Evolutionary conservation across 2,888 invertebrate genomes (phyloP), one percentile per base, ranked within the genome.

Genomic region (Conomelus anceps): DNA sequence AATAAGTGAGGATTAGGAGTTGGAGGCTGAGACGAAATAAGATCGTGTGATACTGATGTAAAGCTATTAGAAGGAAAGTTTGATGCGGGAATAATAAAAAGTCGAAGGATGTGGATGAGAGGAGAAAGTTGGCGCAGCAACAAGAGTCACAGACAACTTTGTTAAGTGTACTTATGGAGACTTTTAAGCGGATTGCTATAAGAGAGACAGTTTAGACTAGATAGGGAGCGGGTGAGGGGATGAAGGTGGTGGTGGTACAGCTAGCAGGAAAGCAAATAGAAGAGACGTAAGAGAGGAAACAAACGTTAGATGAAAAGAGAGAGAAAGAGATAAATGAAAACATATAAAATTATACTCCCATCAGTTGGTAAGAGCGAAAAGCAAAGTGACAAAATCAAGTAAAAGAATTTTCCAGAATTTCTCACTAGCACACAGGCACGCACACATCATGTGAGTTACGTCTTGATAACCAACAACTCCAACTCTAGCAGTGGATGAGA

Each of bases 181-280:
- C 86, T 86, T 86, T 86, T 86, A 86, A 86, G 86, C 86, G 23
- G 86, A 86, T 86, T 86, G 86, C 24, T 26, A 86, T 86, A 86
- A 86, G 63, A 63, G 63, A 63, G 63, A 63, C 63, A n/a, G 63
- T 63, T 63, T 63, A 63, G 63, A 63, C 63, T n/a, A 63, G 63
- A 20, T 63, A 63, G 63, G n/a, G n/a, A n/a, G n/a, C n/a, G n/a
- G n/a, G n/a, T n/a, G n/a, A n/a, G n/a, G n/a, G n/a, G n/a, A n/a
- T n/a, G n/a, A n/a, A n/a, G n/a, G n/a, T n/a, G n/a, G n/a, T n/a
- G n/a, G n/a, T n/a, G n/a, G n/a, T n/a, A n/a, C n/a, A n/a, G n/a
- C n/a, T n/a, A n/a, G 63, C 63, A 13, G 63, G 11, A 63, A 1
- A 63, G 63, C 63, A 63, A 63, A 63, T 63, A 63, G 63, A n/a